phyloP scores from a whole-genome alignment of 2,888 invertebrate species.

The Heliothis peltigera region DNA sequence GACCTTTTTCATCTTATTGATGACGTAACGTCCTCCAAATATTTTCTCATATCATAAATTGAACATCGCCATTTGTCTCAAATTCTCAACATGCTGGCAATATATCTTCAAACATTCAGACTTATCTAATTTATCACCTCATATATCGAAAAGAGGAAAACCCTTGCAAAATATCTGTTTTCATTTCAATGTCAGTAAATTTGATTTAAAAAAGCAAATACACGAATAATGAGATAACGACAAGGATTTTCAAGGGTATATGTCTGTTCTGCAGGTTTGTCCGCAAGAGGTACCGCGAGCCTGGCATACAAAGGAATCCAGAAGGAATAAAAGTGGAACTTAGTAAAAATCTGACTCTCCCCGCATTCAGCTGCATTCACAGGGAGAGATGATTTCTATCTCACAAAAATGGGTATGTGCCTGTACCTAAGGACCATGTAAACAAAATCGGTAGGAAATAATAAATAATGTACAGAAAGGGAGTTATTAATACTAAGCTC shows the following conservation, averaged over 20 bases:
- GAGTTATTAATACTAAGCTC: slow-evolving; percentile 23
- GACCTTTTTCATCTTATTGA: slow-evolving; percentile 4
- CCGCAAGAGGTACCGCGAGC: too few relatives aligned
- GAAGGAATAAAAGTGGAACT: too few relatives aligned
- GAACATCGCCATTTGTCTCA: slow-evolving; percentile 27
- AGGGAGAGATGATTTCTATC: too few relatives aligned
- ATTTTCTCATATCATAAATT: slow-evolving; percentile 31
- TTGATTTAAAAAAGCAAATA: not conserved
- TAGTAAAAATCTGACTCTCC: too few relatives aligned
- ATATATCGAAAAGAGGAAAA: slow-evolving; percentile 5
- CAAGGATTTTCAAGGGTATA: too few relatives aligned
- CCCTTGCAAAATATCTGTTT: slow-evolving; percentile 3
- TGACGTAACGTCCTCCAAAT: slow-evolving; percentile 4
- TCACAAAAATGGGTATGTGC: too few relatives aligned
- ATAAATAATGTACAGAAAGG: slow-evolving; percentile 27
- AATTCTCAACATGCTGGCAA: slow-evolving; percentile 37
- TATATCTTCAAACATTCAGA: slow-evolving; percentile 38
- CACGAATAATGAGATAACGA: too few relatives aligned
- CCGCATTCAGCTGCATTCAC: too few relatives aligned
- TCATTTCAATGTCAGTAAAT: not conserved
- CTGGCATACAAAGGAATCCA: too few relatives aligned
- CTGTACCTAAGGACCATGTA: not conserved
- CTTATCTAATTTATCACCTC: slow-evolving; percentile 42
- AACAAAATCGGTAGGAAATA: slow-evolving; percentile 5
- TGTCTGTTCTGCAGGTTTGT: too few relatives aligned